Evolutionary conservation across 2,113 vertebrate species (phyloP).

Genomic region (Entelurus aequoreus): DNA sequence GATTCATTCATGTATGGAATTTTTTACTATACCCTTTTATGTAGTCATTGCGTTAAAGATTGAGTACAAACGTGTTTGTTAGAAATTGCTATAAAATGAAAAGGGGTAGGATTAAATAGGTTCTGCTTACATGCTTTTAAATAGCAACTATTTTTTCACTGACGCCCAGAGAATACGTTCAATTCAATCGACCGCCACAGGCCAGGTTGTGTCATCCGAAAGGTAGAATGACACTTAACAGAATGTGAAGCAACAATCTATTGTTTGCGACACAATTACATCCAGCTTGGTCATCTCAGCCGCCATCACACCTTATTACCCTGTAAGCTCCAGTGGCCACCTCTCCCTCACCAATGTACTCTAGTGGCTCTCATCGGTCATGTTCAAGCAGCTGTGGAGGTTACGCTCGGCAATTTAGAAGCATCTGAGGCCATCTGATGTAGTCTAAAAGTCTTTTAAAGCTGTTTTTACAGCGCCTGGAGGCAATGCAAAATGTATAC

Average conservation of each 20-base stretch:
- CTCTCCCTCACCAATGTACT: slow-evolving; percentile 33
- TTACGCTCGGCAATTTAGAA: slow-evolving; percentile 14
- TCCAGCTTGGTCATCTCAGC: slow-evolving; percentile 35
- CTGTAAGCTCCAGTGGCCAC: slow-evolving; percentile 44
- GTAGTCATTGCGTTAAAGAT: too few relatives aligned
- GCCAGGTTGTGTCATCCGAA: slow-evolving; percentile 5
- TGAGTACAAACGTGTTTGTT: too few relatives aligned
- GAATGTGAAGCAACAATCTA: slow-evolving; percentile 27
- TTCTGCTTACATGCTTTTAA: not conserved
- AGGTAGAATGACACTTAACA: slow-evolving; percentile 34
- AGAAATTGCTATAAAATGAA: too few relatives aligned
- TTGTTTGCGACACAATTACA: slow-evolving; percentile 37
- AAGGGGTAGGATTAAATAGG: too few relatives aligned
- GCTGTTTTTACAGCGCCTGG: not conserved
- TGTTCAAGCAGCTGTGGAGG: slow-evolving; percentile 43
- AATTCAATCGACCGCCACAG: not conserved
- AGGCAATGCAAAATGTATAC: not conserved
- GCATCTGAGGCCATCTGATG: slow-evolving; percentile 16
- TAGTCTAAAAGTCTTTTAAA: not conserved
- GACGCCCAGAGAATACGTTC: not conserved
- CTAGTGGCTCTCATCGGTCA: slow-evolving; percentile 54
- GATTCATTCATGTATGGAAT: too few relatives aligned
- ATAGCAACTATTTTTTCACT: not conserved
- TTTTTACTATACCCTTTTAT: too few relatives aligned
- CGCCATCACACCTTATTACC: slow-evolving; percentile 54